phyloP scores from a whole-genome alignment of 2,888 invertebrate genomes.

The Lasioglossum marginatum region DNA sequence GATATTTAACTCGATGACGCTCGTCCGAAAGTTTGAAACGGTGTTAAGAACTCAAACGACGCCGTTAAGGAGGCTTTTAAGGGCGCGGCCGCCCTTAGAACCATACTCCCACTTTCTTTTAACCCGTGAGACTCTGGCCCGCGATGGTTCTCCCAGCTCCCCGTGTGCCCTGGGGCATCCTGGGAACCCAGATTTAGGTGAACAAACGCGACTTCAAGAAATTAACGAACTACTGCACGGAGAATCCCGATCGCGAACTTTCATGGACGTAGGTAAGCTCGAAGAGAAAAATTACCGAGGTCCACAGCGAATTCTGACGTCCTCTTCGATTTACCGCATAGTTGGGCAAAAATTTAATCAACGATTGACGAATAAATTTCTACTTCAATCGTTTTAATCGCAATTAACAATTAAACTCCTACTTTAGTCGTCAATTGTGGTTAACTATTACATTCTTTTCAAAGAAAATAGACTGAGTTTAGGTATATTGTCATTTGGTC shows the following conservation, averaged over 20 bases:
- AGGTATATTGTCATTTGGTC: no score
- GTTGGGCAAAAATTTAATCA: no score
- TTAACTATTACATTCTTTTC: no score
- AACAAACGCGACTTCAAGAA: conserved; percentile 41
- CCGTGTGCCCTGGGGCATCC: conserved; percentile 8
- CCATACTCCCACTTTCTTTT: conserved; percentile 4
- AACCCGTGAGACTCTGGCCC: neutral
- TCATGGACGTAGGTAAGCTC: neutral
- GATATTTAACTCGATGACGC: conserved; percentile 11
- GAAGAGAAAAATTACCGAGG: neutral
- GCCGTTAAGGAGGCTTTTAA: conserved; percentile 26
- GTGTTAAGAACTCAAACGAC: conserved; percentile 12
- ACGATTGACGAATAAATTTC: no score
- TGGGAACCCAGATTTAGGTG: conserved; percentile 20
- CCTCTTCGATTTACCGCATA: neutral
- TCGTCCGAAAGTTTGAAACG: conserved; percentile 18
- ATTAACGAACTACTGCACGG: conserved; percentile 40
- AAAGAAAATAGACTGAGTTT: no score
- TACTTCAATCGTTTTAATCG: no score
- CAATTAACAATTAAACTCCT: no score
- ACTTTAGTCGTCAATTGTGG: no score
- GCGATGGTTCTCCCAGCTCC: neutral
- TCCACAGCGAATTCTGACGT: neutral
- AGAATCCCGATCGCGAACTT: conserved; percentile 11
- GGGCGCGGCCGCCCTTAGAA: neutral